A percentile compares a stretch with the other conserved stretches of the same genome.
These are phyloP conservation scores for Andrena trimmerana DNA, from an alignment of 2,888 invertebrate species.

Conservation along the genomic window DNA sequence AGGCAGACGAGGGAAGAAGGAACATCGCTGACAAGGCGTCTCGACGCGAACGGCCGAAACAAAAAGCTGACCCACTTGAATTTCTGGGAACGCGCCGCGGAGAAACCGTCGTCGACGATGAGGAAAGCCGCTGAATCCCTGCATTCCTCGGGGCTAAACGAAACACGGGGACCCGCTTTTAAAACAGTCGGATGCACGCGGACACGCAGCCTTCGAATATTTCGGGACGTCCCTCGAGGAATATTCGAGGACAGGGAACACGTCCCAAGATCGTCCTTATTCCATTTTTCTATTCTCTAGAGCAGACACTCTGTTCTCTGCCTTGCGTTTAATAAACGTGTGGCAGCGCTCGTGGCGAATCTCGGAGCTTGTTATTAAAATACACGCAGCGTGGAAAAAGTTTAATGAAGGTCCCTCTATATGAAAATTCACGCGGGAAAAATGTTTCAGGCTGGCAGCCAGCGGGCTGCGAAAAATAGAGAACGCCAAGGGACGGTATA, in stretches of 20 bases:
- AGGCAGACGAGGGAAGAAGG: not conserved
- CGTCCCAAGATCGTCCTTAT: not conserved
- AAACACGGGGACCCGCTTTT: slow-evolving; percentile 7
- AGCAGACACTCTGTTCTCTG: not conserved
- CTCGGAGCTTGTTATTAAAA: slow-evolving; percentile 52
- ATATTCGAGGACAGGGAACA: not conserved
- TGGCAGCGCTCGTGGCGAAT: not conserved
- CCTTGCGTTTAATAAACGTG: slow-evolving; percentile 37
- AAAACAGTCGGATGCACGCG: slow-evolving; percentile 14
- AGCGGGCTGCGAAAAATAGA: not conserved
- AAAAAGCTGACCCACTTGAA: slow-evolving; percentile 40
- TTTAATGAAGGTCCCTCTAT: slow-evolving; percentile 47
- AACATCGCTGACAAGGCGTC: slow-evolving; percentile 12
- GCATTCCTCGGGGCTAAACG: slow-evolving; percentile 13
- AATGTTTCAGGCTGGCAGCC: slow-evolving; percentile 8
- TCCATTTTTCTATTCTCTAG: not conserved
- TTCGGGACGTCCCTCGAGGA: not conserved
- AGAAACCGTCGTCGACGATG: slow-evolving; percentile 14
- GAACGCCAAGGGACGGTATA: not conserved
- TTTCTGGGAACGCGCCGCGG: slow-evolving; percentile 19
- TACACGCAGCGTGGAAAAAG: slow-evolving; percentile 43
- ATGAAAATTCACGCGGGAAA: slow-evolving; percentile 42
- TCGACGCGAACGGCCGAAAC: slow-evolving; percentile 21
- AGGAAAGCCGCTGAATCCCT: slow-evolving; percentile 13
- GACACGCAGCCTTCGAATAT: not conserved